Percentiles rank a stretch among this genome's conserved stretches.
These are phyloP conservation scores for Harpalus rufipes DNA, from an alignment of 2,888 invertebrate species.

Conservation along the genomic window DNA sequence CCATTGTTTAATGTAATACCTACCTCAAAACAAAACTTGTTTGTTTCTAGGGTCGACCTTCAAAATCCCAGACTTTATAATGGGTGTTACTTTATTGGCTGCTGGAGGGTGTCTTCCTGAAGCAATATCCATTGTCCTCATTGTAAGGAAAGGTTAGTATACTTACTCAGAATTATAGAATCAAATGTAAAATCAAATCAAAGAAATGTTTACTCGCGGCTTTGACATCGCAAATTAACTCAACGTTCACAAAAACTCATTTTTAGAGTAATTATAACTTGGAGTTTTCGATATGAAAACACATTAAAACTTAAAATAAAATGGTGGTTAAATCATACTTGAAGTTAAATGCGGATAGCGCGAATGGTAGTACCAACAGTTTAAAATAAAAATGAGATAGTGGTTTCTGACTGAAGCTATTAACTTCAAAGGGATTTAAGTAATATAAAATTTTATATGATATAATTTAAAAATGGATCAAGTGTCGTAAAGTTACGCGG, in stretches of 20 bases:
- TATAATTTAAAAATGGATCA: too few relatives aligned
- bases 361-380: too few relatives aligned
- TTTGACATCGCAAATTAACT: not conserved
- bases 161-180: not conserved
- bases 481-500: too few relatives aligned
- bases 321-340: not conserved
- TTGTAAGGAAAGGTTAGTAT: slow-evolving; percentile 82
- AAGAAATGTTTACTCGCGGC: slow-evolving; percentile 11
- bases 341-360: not conserved
- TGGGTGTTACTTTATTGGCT: slow-evolving; percentile 94
- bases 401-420: too few relatives aligned
- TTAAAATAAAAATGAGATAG: too few relatives aligned
- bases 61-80: slow-evolving; percentile 90
- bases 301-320: not conserved
- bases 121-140: slow-evolving; percentile 89
- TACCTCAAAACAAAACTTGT: not conserved
- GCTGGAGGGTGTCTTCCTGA: slow-evolving; percentile 95
- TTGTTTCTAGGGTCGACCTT: slow-evolving; percentile 83
- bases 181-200: not conserved
- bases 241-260: not conserved
- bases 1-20: not conserved
- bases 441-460: too few relatives aligned
- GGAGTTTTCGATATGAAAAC: not conserved
- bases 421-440: too few relatives aligned
- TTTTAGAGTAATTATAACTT: slow-evolving; percentile 2